Conservation (phyloP, 2,113 vertebrate genomes). For the Leucoraja erinaceus region DNA sequence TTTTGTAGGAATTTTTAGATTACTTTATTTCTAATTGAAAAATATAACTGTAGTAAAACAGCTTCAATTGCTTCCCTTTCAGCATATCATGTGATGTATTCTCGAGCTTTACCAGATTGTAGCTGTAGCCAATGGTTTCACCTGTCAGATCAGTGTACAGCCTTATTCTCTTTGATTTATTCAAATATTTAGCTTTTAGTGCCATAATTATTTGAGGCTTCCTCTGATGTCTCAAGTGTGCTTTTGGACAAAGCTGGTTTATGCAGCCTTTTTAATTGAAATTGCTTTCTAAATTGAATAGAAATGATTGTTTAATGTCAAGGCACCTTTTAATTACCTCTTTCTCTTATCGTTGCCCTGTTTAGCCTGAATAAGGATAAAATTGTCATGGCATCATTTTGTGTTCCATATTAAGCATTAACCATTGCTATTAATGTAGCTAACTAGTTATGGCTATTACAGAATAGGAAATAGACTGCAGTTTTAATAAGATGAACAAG, state of each 20-base stretch:
- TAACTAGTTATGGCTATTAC: neutral
- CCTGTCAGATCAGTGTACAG: neutral
- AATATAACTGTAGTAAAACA: neutral
- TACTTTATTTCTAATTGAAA: neutral
- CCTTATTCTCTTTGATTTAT: neutral
- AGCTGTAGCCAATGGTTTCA: neutral
- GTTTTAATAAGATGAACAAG: neutral
- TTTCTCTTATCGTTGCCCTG: neutral
- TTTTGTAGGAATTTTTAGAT: neutral
- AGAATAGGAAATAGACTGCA: too few relatives aligned
- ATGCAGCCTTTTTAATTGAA: neutral
- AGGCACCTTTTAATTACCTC: neutral
- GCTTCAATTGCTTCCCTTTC: neutral
- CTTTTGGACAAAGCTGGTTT: neutral
- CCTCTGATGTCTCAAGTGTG: neutral
- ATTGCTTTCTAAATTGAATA: neutral
- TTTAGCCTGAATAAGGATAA: neutral
- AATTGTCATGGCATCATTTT: neutral
- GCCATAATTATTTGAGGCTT: neutral
- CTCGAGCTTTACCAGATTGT: neutral
- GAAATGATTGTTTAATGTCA: neutral
- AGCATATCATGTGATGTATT: neutral
- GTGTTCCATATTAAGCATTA: neutral
- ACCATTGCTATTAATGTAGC: neutral
- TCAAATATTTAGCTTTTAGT: neutral